Base-by-base conservation (phyloP, 2,888 invertebrate genomes). In the Drosophila pegasa region DNA sequence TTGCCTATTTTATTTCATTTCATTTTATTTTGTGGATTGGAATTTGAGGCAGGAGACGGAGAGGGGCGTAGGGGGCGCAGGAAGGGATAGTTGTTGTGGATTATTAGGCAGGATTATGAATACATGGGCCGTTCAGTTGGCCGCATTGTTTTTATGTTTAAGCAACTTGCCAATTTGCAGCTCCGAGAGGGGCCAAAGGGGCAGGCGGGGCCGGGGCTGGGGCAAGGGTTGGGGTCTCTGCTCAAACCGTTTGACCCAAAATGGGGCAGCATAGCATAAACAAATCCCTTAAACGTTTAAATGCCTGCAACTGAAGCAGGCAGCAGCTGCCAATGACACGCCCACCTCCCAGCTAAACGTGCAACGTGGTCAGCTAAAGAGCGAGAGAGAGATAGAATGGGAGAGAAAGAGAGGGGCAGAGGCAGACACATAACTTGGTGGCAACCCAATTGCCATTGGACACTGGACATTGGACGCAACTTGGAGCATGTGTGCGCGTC, bases 231-330 rank as follows among this genome's bases (percentile, higher is more conserved):
- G 25, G 10, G 14, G 12, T 41, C 29, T 37, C 47, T 27, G 22
- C 57, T 70, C 51, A 47, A 33, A 71, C 50, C 56, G 75, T 67
- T 75, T 75, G 75, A 76, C 77, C 77, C 77, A 70, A 76, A 76
- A 73, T 73, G 43, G 50, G 73, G 64, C 71, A 57, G 68, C 71
- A n/a, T n/a, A 75, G 76, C 81, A 83, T 83, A 83, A 83, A 83
- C 87, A 83, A 86, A 83, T 83, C 87, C 83, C 83, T 83, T 84
- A 83, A 83, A 83, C 87, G 87, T 83, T 83, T 83, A 83, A 86
- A 86, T 86, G 83, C 74, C 78, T 76, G 69, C 75, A 78, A 73
- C 69, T 68, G 75, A 75, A 75, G 66, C 63, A 65, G 64, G 75
- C 75, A 77, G 71, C 83, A 83, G 83, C 83, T 83, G 83, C 59